Conservation (phyloP, 1,140 invertebrate species). For the Polypedilum vanderplanki region DNA sequence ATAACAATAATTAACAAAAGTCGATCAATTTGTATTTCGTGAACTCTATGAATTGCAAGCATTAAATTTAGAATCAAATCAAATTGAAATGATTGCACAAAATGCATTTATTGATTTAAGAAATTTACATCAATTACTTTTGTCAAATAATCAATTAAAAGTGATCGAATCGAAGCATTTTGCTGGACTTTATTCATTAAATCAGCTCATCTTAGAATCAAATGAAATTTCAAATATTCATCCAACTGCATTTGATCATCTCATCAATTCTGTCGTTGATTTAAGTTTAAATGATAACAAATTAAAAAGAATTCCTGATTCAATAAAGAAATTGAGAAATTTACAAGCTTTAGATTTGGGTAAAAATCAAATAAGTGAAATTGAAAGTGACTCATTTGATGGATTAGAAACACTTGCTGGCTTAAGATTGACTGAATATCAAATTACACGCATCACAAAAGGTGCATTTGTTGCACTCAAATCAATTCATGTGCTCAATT, state of each 20-base stretch:
- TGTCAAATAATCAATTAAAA: slow-evolving; percentile 65
- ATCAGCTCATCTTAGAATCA: slow-evolving; percentile 65
- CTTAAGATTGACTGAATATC: slow-evolving; percentile 59
- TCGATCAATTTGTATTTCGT: slow-evolving; percentile 65
- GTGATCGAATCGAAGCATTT: slow-evolving; percentile 63
- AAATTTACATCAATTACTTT: slow-evolving; percentile 66
- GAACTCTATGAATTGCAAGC: slow-evolving; percentile 69
- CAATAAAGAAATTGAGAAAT: slow-evolving; percentile 57
- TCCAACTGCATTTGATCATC: slow-evolving; percentile 67
- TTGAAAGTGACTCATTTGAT: slow-evolving; percentile 54
- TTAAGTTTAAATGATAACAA: slow-evolving; percentile 69
- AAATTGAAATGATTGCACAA: slow-evolving; percentile 62
- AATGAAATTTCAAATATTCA: slow-evolving; percentile 65
- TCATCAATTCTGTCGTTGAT: slow-evolving; percentile 65
- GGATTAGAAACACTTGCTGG: slow-evolving; percentile 57
- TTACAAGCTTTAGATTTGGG: slow-evolving; percentile 71
- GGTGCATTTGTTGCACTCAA: slow-evolving; percentile 59
- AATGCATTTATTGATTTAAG: slow-evolving; percentile 65
- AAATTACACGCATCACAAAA: slow-evolving; percentile 56
- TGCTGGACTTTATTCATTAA: slow-evolving; percentile 62
- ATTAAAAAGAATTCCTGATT: slow-evolving; percentile 61
- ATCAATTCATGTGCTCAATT: slow-evolving; percentile 59
- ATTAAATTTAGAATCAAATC: slow-evolving; percentile 68
- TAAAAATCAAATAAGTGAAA: slow-evolving; percentile 62
- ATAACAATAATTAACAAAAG: slow-evolving; percentile 61